A percentile compares a stretch with the other conserved stretches of the same genome.
These are phyloP conservation scores for Furcifer pardalis DNA, from an alignment of 2,797 vertebrate genomes.

Conservation along the genomic window DNA sequence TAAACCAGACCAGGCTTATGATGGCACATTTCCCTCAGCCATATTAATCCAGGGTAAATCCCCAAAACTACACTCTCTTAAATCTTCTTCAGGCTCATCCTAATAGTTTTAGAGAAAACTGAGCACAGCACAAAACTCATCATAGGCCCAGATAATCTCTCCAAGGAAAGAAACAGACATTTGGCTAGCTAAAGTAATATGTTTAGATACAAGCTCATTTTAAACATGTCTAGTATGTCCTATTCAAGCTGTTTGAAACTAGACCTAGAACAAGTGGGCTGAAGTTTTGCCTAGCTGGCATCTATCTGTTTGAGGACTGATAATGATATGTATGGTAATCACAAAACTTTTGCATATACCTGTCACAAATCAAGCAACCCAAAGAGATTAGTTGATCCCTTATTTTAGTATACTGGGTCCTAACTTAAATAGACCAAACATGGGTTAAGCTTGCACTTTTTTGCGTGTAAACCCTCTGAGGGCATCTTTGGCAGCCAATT, in stretches of 20 bases:
- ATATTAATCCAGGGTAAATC: background rate
- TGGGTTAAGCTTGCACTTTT: background rate
- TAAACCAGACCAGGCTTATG: accelerated
- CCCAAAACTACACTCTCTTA: accelerated
- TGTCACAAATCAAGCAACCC: background rate
- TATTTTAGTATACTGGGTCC: background rate
- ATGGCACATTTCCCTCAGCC: background rate
- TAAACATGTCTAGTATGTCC: background rate
- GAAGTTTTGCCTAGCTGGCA: background rate
- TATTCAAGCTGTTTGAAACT: background rate
- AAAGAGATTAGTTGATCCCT: background rate
- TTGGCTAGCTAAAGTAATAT: background rate
- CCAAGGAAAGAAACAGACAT: background rate
- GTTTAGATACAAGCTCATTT: background rate
- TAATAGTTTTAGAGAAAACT: background rate
- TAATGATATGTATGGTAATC: background rate
- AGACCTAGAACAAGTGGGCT: background rate
- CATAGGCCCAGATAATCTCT: background rate
- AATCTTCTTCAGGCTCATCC: background rate
- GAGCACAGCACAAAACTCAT: background rate
- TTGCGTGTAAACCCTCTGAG: background rate
- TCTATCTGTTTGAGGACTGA: background rate
- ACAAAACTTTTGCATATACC: background rate
- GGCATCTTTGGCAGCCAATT: too few relatives aligned
- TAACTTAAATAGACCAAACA: background rate